Conservation (phyloP, 2,797 vertebrate species). For the Pangasius sanitwongsei region DNA sequence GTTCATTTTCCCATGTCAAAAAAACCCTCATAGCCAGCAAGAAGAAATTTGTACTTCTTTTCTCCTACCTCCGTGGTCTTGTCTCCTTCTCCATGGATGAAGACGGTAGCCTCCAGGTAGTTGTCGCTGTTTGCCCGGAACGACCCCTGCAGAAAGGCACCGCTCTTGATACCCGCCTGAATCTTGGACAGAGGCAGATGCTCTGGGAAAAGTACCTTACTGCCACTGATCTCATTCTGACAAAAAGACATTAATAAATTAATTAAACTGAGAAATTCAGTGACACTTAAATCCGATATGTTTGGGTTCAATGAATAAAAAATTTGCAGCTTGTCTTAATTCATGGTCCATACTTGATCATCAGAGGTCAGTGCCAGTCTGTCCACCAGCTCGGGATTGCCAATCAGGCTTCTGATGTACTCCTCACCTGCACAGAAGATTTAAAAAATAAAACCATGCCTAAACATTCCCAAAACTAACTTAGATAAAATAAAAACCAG, state of each 20-base stretch:
- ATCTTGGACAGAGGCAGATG: conserved; percentile 91
- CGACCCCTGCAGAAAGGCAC: conserved; percentile 88
- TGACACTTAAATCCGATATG: neutral
- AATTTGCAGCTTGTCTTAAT: neutral
- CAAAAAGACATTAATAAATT: neutral
- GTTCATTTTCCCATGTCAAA: neutral
- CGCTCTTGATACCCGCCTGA: conserved; percentile 91
- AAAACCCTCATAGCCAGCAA: neutral
- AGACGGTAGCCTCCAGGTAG: conserved; percentile 95
- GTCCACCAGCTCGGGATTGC: conserved; percentile 93
- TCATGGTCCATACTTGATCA: conserved; percentile 77
- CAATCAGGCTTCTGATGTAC: conserved; percentile 90
- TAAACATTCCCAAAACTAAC: neutral
- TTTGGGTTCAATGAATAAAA: neutral
- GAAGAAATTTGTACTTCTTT: neutral
- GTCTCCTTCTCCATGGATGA: conserved; percentile 86
- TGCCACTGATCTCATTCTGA: conserved; percentile 87
- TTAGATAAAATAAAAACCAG: neutral
- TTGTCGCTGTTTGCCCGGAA: conserved; percentile 93
- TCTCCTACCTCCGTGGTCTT: conserved; percentile 85
- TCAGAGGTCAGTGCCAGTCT: conserved; percentile 87
- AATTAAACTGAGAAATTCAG: neutral
- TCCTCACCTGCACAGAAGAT: conserved; percentile 84
- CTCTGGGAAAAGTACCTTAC: conserved; percentile 89
- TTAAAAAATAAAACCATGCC: neutral